Evolutionary conservation across 2,888 invertebrate species (phyloP).

Genomic region (Melipona beecheii): DNA sequence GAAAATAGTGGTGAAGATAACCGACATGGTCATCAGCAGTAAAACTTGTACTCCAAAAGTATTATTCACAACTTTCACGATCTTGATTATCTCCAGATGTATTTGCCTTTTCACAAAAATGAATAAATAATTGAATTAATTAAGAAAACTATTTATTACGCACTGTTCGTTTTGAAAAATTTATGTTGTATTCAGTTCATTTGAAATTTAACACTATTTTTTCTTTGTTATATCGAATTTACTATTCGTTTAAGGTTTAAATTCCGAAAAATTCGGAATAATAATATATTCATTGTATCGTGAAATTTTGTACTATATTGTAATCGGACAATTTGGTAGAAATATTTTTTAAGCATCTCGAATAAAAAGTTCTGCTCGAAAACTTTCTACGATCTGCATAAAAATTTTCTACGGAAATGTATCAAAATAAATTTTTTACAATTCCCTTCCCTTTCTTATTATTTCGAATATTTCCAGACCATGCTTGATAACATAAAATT

Average conservation of each 20-base stretch:
- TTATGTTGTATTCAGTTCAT: too few species aligned
- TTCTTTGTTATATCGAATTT: background rate
- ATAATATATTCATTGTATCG: background rate
- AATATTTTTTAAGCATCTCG: background rate
- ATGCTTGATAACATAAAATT: too few species aligned
- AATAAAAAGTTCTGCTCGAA: background rate
- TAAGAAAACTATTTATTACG: background rate
- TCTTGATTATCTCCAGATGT: conserved; percentile 70
- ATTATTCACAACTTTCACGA: conserved; percentile 60
- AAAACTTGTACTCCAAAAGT: conserved; percentile 69
- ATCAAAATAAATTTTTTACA: too few species aligned
- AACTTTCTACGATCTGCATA: background rate
- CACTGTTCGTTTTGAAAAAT: background rate
- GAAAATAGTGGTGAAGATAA: conserved; percentile 59
- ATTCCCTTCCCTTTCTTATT: too few species aligned
- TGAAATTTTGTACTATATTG: background rate
- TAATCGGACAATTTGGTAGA: background rate
- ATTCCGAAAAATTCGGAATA: background rate
- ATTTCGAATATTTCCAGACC: too few species aligned
- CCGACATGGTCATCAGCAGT: conserved; percentile 60
- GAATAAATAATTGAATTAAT: background rate
- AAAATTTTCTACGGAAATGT: too few species aligned
- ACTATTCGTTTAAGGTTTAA: background rate
- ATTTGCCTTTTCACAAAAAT: conserved; percentile 59
- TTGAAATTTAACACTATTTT: too few species aligned